Base-by-base conservation (phyloP, 2,888 invertebrate species). In the Litoditis marina region DNA sequence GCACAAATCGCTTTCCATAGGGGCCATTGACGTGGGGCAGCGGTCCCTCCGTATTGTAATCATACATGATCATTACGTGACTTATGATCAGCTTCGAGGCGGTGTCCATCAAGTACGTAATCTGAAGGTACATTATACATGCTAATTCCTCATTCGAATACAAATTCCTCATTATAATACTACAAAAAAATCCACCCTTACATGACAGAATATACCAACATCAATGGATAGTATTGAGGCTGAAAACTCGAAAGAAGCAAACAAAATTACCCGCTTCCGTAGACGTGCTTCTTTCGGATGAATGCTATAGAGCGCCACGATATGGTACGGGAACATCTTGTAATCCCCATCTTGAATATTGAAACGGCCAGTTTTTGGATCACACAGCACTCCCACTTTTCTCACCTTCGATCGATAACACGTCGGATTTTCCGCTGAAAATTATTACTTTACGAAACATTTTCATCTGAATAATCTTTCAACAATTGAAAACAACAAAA, bases 51-150 rank as follows among this genome's bases (percentile, higher is more conserved):
- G 44, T 25, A 44, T 68, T 71, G 65, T 73, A 75, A 53, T 75
- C 75, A 51, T 73, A 75, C 52, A 75, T 67, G 50, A 73, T 67
- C 52, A 73, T 67, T 4, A 69, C 71, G 51, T 73, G 71, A 50
- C 73, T 71, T 36, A 75, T 65, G 27, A 75, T 69, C 7, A 63
- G 53, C 53, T 69, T 58, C 19, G 65, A 65, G 13, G 68, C 65
- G 2, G 73, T 73, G 32, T 73, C 71, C 76, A 76, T 76, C 64
- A 76, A 60, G 52, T 76, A 76, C 36, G 70, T 72, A 50, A 76
- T 72, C 68, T 68, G 39, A 36, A 68, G 42, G 49, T 44, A 1
- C 11, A 50, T n/a, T n/a, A 7, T 50, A n/a, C n/a, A 36, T 16
- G 13, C n/a, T n/a, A n/a, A n/a, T n/a, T n/a, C n/a, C n/a, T n/a